Evolutionary conservation across 2,113 vertebrate genomes (phyloP).

Genomic region (Nerophis ophidion): DNA sequence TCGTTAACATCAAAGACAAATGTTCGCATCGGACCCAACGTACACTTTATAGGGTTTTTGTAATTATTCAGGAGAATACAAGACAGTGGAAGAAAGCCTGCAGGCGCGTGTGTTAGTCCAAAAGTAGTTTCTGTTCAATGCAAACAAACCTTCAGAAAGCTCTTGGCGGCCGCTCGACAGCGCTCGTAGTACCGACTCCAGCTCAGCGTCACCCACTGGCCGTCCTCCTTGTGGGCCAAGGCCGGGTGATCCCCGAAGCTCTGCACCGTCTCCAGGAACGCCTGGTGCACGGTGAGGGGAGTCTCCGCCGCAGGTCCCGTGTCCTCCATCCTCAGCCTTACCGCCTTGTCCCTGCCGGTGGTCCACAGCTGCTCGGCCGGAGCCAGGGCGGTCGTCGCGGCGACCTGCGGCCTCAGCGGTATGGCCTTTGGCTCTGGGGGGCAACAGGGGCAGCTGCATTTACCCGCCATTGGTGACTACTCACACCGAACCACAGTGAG

Average conservation of each 20-base stretch:
- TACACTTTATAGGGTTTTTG: too few relatives aligned
- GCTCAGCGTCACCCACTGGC: conserved; percentile 52
- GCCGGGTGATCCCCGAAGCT: conserved; percentile 52
- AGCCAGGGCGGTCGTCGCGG: conserved; percentile 24
- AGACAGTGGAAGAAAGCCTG: too few relatives aligned
- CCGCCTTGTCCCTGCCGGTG: conserved; percentile 43
- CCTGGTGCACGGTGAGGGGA: conserved; percentile 69
- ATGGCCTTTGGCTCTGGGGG: conserved; percentile 20
- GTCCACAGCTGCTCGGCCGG: conserved; percentile 65
- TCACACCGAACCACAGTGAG: neutral
- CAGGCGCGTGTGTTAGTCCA: too few relatives aligned
- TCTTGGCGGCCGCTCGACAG: conserved; percentile 69
- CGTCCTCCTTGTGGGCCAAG: conserved; percentile 52
- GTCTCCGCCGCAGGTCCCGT: conserved; percentile 54
- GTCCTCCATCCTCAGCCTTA: conserved; percentile 63
- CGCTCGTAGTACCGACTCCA: conserved; percentile 68
- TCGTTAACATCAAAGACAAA: too few relatives aligned
- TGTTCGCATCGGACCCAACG: too few relatives aligned
- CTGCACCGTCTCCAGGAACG: conserved; percentile 65
- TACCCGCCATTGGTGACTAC: conserved; percentile 24
- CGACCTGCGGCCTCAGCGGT: neutral
- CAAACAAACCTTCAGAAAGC: conserved; percentile 71
- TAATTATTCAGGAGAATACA: too few relatives aligned
- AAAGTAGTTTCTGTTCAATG: neutral
- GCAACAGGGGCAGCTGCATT: conserved; percentile 50